Percentiles rank a stretch among this genome's conserved stretches.
phyloP scores from a whole-genome alignment of 1,140 invertebrate species.

The silkworm (Bombyx mori) region DNA sequence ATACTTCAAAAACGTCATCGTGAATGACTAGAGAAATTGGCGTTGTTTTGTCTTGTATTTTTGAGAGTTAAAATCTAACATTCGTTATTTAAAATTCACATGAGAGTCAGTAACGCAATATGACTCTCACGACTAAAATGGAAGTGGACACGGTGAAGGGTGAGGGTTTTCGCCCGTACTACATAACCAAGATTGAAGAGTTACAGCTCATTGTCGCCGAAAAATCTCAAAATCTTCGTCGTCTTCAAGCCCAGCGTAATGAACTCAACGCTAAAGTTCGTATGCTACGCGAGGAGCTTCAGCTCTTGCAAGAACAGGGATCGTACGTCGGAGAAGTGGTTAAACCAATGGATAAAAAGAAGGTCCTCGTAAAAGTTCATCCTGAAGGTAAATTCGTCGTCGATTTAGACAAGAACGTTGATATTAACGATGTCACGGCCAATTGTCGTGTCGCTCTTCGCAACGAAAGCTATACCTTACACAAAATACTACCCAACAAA shows the following conservation, averaged over 20 bases:
- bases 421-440: conserved; percentile 97
- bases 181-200: conserved; percentile 97
- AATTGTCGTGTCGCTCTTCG: conserved; percentile 95
- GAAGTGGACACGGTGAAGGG: conserved; percentile 87
- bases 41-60: conserved; percentile 5
- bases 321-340: conserved; percentile 99
- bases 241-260: conserved; percentile 98
- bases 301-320: conserved; percentile 98
- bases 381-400: conserved; percentile 99
- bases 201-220: conserved; percentile 95
- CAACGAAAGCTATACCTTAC: neutral
- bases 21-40: conserved; percentile 15
- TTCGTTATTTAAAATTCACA: neutral
- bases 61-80: neutral
- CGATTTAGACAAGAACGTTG: conserved; percentile 99
- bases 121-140: conserved; percentile 76
- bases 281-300: conserved; percentile 97
- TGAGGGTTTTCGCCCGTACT: conserved; percentile 95
- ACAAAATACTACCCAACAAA: conserved; percentile 69
- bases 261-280: conserved; percentile 99
- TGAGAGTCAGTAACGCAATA: neutral
- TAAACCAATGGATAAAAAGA: conserved; percentile 99
- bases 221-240: conserved; percentile 96
- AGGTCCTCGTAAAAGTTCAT: conserved; percentile 99
- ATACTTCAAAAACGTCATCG: conserved; percentile 10